Percentiles rank a stretch among this genome's conserved stretches.
These are phyloP conservation scores for Aporophyla lueneburgensis DNA, from an alignment of 2,888 invertebrate genomes.

Conservation along the genomic window DNA sequence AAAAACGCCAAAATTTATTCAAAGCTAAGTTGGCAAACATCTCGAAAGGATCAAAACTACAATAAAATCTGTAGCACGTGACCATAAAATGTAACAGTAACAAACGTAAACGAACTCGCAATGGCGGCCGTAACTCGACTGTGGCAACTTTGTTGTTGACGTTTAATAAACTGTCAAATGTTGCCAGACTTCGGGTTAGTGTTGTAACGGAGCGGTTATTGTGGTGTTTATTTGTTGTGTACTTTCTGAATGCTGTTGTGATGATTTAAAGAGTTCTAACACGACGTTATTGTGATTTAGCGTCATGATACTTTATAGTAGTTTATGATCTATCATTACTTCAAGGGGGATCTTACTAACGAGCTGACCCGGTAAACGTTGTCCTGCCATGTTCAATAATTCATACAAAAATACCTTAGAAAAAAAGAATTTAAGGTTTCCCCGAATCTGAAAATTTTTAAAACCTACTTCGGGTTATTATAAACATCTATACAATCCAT, in stretches of 20 bases:
- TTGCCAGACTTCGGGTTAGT: constrained; percentile 8
- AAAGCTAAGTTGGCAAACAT: constrained; percentile 28
- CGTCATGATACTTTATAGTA: not conserved
- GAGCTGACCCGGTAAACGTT: no score
- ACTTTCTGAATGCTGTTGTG: not conserved
- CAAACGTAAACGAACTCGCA: constrained; percentile 53
- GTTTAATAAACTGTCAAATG: constrained; percentile 61
- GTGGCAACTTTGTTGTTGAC: constrained; percentile 56
- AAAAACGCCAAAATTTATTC: constrained; percentile 27
- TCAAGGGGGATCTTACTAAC: no score
- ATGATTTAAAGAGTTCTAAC: constrained; percentile 3
- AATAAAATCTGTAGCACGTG: constrained; percentile 54
- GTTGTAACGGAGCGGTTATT: constrained; percentile 26
- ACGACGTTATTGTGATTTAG: not conserved
- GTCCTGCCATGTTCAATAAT: no score
- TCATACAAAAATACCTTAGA: no score
- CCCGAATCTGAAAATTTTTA: no score
- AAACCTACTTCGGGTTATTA: no score
- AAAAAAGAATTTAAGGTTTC: no score
- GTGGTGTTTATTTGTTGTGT: constrained; percentile 36
- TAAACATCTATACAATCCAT: no score
- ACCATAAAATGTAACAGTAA: constrained; percentile 47
- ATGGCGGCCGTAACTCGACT: constrained; percentile 45
- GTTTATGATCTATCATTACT: no score
- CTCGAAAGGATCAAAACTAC: constrained; percentile 52